phyloP scores from a whole-genome alignment of 2,113 vertebrate species.

The Amphiprion ocellaris region DNA sequence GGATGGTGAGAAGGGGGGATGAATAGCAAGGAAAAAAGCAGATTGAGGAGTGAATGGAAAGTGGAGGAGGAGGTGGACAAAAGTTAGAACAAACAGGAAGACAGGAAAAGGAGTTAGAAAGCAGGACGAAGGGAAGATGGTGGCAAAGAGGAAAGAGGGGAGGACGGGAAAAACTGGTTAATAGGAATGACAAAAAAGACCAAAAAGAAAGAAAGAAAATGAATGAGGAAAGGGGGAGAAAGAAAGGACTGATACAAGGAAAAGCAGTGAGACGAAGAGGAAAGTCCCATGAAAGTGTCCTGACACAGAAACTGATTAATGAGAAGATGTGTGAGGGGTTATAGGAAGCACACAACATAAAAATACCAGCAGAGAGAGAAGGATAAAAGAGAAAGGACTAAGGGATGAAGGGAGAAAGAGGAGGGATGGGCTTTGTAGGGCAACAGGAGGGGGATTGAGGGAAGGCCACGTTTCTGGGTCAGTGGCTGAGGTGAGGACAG shows the following conservation, averaged over 20 bases:
- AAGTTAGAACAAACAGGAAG: not conserved
- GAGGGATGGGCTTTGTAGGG: conserved; percentile 29
- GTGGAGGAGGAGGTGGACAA: rapidly evolving
- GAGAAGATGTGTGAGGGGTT: not conserved
- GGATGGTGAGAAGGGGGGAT: not conserved
- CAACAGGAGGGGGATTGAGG: conserved; percentile 1
- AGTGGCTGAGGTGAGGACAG: conserved; percentile 52
- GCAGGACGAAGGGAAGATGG: no score
- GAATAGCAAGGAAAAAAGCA: not conserved
- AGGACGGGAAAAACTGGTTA: not conserved
- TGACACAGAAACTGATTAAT: not conserved
- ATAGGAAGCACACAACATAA: not conserved
- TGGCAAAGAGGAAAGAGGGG: not conserved
- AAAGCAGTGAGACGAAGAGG: not conserved
- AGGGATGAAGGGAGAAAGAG: conserved; percentile 9
- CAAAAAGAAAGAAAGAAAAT: not conserved
- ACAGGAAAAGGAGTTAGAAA: no score
- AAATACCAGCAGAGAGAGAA: not conserved
- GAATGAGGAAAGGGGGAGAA: not conserved
- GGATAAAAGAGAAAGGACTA: conserved; percentile 9
- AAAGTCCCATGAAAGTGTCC: not conserved
- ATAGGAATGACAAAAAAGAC: not conserved
- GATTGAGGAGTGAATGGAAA: not conserved
- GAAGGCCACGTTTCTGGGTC: conserved; percentile 66
- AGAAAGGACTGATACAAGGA: not conserved